Conservation (phyloP, 2,888 invertebrate species). For the Pelosia muscerda region DNA sequence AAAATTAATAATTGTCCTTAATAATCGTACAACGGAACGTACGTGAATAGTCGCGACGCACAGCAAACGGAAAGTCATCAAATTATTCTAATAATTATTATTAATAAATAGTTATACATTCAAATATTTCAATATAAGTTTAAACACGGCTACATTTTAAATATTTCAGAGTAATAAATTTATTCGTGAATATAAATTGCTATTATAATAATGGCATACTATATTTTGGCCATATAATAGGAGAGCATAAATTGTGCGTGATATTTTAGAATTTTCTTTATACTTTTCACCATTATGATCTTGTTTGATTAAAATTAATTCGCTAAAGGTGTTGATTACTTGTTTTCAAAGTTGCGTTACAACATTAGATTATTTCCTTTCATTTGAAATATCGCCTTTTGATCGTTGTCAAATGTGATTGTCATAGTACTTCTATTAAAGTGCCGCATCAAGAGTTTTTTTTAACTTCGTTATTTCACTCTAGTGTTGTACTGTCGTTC, state of each 20-base stretch:
- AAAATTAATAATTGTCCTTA: slow-evolving; percentile 48
- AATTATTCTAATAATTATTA: slow-evolving; percentile 58
- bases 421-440: slow-evolving; percentile 10
- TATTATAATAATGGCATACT: slow-evolving; percentile 42
- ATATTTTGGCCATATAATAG: slow-evolving; percentile 53
- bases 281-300: slow-evolving; percentile 29
- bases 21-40: slow-evolving; percentile 76
- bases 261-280: slow-evolving; percentile 50
- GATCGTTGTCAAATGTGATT: background rate
- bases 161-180: slow-evolving; percentile 32
- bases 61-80: slow-evolving; percentile 70
- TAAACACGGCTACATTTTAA: slow-evolving; percentile 45
- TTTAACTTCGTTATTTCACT: background rate
- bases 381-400: background rate
- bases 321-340: background rate
- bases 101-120: slow-evolving; percentile 38
- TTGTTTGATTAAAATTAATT: slow-evolving; percentile 34
- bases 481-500: background rate
- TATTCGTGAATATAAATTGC: slow-evolving; percentile 36
- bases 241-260: slow-evolving; percentile 59
- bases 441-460: slow-evolving; percentile 16
- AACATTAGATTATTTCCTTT: background rate
- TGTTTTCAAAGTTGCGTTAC: background rate
- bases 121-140: slow-evolving; percentile 43
- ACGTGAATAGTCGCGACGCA: slow-evolving; percentile 84